phyloP scores from a whole-genome alignment of 2,888 invertebrate species.

The Zaprionus bogoriensis region DNA sequence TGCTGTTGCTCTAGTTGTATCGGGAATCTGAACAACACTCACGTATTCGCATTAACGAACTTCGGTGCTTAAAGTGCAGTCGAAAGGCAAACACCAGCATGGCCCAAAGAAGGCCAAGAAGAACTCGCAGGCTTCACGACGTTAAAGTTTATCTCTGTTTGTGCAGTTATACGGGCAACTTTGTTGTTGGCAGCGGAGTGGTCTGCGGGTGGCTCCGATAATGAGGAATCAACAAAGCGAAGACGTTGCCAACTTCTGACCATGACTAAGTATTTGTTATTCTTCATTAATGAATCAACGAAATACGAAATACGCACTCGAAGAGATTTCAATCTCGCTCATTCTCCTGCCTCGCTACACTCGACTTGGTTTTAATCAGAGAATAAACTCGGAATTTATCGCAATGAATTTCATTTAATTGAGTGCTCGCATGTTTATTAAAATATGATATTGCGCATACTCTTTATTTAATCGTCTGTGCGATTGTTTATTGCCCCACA shows the following conservation, averaged over 20 bases:
- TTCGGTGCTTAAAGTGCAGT: conserved; percentile 70
- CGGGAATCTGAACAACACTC: conserved; percentile 51
- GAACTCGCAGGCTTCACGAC: neutral
- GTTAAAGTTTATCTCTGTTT: conserved; percentile 55
- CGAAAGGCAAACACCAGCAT: conserved; percentile 55
- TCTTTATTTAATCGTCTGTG: neutral
- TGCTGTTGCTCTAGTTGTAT: conserved; percentile 3
- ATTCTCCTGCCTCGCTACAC: neutral
- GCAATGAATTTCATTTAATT: neutral
- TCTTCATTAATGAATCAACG: conserved; percentile 14
- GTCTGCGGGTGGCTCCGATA: conserved; percentile 5
- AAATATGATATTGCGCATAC: neutral
- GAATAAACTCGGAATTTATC: neutral
- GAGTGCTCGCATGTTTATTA: neutral
- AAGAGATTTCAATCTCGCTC: neutral
- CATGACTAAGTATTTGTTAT: conserved; percentile 31
- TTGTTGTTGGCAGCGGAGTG: neutral
- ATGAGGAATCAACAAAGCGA: conserved; percentile 26
- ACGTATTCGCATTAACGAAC: conserved; percentile 75
- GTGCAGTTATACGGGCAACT: conserved; percentile 43
- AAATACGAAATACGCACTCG: neutral
- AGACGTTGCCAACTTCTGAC: conserved; percentile 5
- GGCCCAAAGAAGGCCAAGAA: conserved; percentile 6
- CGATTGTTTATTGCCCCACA: neutral
- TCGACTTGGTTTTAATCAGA: neutral